Evolutionary conservation across 2,113 vertebrate species (phyloP).

Genomic region (Dicaeum eximium): DNA sequence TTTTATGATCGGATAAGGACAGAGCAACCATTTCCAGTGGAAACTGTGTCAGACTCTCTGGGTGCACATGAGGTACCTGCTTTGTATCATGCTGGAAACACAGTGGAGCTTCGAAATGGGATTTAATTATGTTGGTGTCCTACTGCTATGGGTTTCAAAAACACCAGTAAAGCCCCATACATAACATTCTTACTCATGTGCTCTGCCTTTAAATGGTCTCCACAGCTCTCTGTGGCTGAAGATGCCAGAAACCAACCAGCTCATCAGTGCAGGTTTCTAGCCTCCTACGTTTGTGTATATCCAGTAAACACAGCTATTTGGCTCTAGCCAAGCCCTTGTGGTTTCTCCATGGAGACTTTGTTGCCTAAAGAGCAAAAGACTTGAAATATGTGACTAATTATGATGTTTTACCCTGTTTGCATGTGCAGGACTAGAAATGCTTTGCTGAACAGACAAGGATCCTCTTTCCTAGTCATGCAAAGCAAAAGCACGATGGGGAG

Average conservation of each 20-base stretch:
- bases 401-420: not conserved
- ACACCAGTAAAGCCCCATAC: not conserved
- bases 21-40: not conserved
- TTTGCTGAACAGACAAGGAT: not conserved
- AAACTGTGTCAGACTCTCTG: not conserved
- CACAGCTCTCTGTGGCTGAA: not conserved
- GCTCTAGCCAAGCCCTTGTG: not conserved
- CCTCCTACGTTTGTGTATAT: not conserved
- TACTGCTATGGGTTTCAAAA: not conserved
- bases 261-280: not conserved
- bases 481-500: fast-evolving
- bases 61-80: not conserved
- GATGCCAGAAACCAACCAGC: conserved; percentile 18
- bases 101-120: not conserved
- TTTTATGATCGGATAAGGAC: fast-evolving
- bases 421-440: not conserved
- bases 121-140: not conserved
- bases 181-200: not conserved
- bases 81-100: not conserved
- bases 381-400: conserved; percentile 29
- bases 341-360: conserved; percentile 19
- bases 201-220: not conserved
- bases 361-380: conserved; percentile 33
- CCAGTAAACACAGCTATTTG: conserved; percentile 33
- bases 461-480: not conserved